Conservation (phyloP, 2,113 vertebrate species). For the Oreochromis niloticus region DNA sequence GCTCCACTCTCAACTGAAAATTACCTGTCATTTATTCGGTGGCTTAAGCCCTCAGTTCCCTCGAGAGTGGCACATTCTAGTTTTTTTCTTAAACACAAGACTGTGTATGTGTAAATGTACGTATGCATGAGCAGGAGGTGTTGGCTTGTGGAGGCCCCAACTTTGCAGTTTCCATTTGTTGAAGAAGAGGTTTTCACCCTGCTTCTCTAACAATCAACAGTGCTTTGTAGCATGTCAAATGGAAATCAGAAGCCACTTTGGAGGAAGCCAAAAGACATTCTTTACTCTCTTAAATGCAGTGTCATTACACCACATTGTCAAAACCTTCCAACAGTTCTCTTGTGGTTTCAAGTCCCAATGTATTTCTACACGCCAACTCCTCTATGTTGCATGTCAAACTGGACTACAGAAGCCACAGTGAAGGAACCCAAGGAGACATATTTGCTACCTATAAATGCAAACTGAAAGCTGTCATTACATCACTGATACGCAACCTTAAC, state of each 20-base stretch:
- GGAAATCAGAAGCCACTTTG: conserved; percentile 45
- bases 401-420: conserved; percentile 11
- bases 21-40: conserved; percentile 80
- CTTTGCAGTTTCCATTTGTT: neutral
- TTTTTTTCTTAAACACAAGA: neutral
- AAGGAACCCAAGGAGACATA: conserved; percentile 5
- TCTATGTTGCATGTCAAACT: conserved; percentile 41
- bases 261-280: conserved; percentile 28
- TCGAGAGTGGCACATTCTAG: conserved; percentile 48
- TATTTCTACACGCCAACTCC: conserved; percentile 35
- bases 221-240: conserved; percentile 44
- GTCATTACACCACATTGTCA: conserved; percentile 36
- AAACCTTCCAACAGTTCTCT: conserved; percentile 8
- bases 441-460: conserved; percentile 34
- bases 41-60: conserved; percentile 67
- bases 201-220: conserved; percentile 50
- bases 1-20: conserved; percentile 69
- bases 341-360: conserved; percentile 14
- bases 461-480: conserved; percentile 15
- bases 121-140: neutral
- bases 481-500: neutral
- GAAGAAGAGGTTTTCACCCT: conserved; percentile 12
- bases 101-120: conserved; percentile 10
- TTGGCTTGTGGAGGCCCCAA: neutral
- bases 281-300: conserved; percentile 39